Conservation (phyloP, 2,888 invertebrate species). For the Hesperia comma region DNA sequence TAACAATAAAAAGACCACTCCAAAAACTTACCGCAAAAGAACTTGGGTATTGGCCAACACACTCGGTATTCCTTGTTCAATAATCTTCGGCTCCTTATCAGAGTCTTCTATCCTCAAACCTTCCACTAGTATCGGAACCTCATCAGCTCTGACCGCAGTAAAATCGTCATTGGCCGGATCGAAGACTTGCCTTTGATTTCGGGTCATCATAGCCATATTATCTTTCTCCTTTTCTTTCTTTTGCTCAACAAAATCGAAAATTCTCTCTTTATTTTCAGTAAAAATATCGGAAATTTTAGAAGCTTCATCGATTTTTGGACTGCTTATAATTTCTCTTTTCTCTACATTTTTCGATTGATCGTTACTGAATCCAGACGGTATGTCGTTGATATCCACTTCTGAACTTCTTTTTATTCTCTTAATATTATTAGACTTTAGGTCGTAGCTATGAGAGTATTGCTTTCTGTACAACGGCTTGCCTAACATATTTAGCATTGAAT, state of each 20-base stretch:
- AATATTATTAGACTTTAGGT: slow-evolving; percentile 16
- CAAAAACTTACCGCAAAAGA: slow-evolving; percentile 71
- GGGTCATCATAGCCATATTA: neutral
- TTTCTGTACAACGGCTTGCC: slow-evolving; percentile 27
- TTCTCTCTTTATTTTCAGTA: slow-evolving; percentile 29
- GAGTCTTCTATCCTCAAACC: slow-evolving; percentile 85
- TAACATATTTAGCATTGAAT: slow-evolving; percentile 20
- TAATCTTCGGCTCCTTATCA: slow-evolving; percentile 81
- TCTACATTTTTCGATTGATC: neutral
- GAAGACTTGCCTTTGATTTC: slow-evolving; percentile 44
- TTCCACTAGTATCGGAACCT: slow-evolving; percentile 62
- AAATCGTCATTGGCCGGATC: slow-evolving; percentile 44
- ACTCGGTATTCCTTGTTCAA: slow-evolving; percentile 86
- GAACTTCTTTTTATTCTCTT: slow-evolving; percentile 8
- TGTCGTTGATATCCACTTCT: neutral
- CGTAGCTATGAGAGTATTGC: neutral
- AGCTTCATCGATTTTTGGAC: slow-evolving; percentile 4
- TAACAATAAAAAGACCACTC: no score
- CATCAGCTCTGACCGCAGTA: slow-evolving; percentile 49
- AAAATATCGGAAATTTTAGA: slow-evolving; percentile 33
- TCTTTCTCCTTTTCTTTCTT: slow-evolving; percentile 24
- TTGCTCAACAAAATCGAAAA: slow-evolving; percentile 38
- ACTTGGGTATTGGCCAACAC: slow-evolving; percentile 85
- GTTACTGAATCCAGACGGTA: neutral
- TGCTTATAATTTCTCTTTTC: slow-evolving; percentile 22